Base-by-base conservation (phyloP, 2,888 invertebrate species). In the Eulithis prunata region DNA sequence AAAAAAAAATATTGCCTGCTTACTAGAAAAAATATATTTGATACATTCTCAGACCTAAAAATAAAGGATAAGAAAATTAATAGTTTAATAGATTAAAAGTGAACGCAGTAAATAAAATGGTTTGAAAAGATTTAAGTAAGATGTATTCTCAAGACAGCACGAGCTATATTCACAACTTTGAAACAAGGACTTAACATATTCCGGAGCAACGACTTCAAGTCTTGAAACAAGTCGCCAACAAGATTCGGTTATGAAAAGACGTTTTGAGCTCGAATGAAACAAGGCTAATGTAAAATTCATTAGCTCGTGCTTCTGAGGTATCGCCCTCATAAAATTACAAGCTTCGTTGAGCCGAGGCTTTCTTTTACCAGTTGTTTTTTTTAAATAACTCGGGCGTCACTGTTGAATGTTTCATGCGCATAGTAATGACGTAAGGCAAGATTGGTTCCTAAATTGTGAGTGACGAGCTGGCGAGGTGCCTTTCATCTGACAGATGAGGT, bases 351-450 rank as follows among this genome's bases (percentile, higher is more conserved):
- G 71, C 45, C 66, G 64, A 66, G 67, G 78, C 76, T 73, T 69
- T 71, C 79, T 82, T 78, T 75, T 69, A 77, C 75, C 65, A 66
- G 70, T 75, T 77, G 71, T 78, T 82, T 82, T 32, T 81, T 81
- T 77, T 79, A 69, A 79, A 87, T 81, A 80, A 79, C 75, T 78
- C 79, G 73, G 73, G 80, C 76, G 82, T 81, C 78, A 76, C 79
- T 80, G 83, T 83, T 89, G 87, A 84, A 88, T 89, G 73, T 86
- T 88, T 84, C 85, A 88, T 87, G 81, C 78, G 84, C 78, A 86
- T 87, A 80, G 74, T 77, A 84, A 84, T 78, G 73, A 66, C 56
- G 61, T 59, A 59, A 67, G 56, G 64, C 57, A 46, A 64, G 55
- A 66, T 63, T 57, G 63, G 60, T 69, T 69, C 69, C 53, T 12